phyloP scores from a whole-genome alignment of 2,888 invertebrate genomes.

The Asteroscopus sphinx region DNA sequence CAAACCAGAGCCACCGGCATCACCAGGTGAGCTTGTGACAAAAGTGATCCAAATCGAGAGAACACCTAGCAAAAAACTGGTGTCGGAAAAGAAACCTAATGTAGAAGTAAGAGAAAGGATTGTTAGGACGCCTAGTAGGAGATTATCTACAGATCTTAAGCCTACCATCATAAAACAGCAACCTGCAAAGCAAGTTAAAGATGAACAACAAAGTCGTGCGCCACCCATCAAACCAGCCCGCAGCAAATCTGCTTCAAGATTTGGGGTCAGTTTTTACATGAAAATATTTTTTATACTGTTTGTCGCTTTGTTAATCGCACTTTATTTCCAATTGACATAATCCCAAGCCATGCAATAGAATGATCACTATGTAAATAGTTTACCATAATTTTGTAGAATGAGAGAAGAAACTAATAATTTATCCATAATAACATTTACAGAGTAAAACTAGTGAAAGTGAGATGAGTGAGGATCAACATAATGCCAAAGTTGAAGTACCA shows the following conservation, averaged over 20 bases:
- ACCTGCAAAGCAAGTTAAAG: constrained; percentile 64
- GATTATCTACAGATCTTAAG: constrained; percentile 72
- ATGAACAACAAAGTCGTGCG: constrained; percentile 75
- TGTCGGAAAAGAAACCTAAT: constrained; percentile 77
- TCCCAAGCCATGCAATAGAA: constrained; percentile 57
- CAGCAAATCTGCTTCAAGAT: constrained; percentile 86
- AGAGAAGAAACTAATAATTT: constrained; percentile 77
- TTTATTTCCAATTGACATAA: constrained; percentile 79
- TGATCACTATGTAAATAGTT: constrained; percentile 69
- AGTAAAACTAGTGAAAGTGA: constrained; percentile 90
- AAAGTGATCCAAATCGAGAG: constrained; percentile 85
- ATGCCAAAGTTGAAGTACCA: constrained; percentile 63
- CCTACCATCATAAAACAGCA: constrained; percentile 70
- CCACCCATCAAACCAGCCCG: constrained; percentile 87
- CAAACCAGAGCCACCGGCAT: constrained; percentile 66
- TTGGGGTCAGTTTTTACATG: constrained; percentile 86
- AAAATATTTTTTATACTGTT: constrained; percentile 79
- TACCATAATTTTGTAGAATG: constrained; percentile 64
- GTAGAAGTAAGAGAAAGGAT: constrained; percentile 84
- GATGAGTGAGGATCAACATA: constrained; percentile 87
- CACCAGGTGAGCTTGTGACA: constrained; percentile 80
- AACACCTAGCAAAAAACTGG: constrained; percentile 81
- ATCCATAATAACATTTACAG: constrained; percentile 85
- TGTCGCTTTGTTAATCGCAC: constrained; percentile 82
- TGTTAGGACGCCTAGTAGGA: constrained; percentile 84